These are phyloP conservation scores for Coreius guichenoti DNA, from an alignment of 2,797 vertebrate species.

Conservation along the genomic window DNA sequence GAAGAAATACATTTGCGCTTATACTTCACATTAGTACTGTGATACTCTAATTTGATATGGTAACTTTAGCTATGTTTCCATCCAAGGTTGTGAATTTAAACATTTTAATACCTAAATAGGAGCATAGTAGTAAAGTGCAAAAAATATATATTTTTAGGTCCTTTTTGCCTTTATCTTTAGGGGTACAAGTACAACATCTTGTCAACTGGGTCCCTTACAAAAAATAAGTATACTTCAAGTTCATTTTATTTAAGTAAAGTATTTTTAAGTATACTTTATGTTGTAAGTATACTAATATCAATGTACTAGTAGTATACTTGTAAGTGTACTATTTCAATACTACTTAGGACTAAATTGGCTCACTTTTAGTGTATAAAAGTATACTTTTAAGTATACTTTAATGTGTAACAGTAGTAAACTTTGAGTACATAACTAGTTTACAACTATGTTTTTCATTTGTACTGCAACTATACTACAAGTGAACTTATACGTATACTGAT, in stretches of 20 bases:
- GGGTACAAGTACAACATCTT: background rate
- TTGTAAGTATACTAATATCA: background rate
- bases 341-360: background rate
- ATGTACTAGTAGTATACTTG: background rate
- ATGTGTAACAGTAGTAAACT: background rate
- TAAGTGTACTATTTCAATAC: background rate
- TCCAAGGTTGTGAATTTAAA: background rate
- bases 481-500: background rate
- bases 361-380: background rate
- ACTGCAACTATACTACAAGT: background rate
- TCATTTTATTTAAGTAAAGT: background rate
- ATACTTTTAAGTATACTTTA: background rate
- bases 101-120: background rate
- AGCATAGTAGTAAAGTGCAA: background rate
- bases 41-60: background rate
- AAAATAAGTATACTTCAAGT: background rate
- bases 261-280: no score
- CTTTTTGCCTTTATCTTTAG: background rate
- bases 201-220: background rate
- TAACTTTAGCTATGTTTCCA: background rate
- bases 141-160: background rate
- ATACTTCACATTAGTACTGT: background rate
- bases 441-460: background rate
- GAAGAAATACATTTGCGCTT: background rate
- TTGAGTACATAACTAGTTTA: background rate